phyloP scores from a whole-genome alignment of 2,888 invertebrate genomes.

The Thyatira batis region DNA sequence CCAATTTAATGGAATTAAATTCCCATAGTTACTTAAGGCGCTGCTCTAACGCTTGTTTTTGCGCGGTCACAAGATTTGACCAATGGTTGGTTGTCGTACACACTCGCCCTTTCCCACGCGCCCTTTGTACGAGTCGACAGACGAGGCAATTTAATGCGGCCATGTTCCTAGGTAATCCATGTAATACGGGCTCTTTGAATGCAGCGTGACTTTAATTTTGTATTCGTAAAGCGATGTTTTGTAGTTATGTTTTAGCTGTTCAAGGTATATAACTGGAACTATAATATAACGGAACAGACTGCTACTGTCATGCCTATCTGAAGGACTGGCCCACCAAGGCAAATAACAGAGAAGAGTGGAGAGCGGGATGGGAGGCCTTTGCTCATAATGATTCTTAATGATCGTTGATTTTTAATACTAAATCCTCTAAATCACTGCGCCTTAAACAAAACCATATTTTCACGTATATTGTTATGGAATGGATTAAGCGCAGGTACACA shows the following conservation, averaged over 20 bases:
- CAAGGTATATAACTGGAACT: no score
- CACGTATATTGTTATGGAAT: no score
- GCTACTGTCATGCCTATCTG: no score
- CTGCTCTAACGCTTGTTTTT: conserved; percentile 38
- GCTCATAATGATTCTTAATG: no score
- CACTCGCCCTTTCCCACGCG: conserved; percentile 63
- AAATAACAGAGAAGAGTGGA: no score
- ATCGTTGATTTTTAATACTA: no score
- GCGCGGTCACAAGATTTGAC: conserved; percentile 69
- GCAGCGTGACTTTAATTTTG: conserved; percentile 28
- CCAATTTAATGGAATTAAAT: neutral
- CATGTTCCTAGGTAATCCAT: conserved; percentile 17
- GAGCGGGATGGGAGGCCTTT: no score
- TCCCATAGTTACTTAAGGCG: conserved; percentile 8
- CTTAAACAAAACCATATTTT: no score
- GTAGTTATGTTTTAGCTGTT: neutral
- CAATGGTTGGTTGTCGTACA: conserved; percentile 61
- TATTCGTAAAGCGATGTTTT: conserved; percentile 17
- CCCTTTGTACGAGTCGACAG: conserved; percentile 29
- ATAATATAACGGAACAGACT: no score
- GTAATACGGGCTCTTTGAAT: conserved; percentile 29
- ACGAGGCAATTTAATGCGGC: conserved; percentile 38
- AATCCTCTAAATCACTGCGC: no score
- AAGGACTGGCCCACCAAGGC: no score
- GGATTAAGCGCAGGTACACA: no score